Evolutionary conservation across 2,888 invertebrate species (phyloP).

Genomic region (Tridacna gigas): DNA sequence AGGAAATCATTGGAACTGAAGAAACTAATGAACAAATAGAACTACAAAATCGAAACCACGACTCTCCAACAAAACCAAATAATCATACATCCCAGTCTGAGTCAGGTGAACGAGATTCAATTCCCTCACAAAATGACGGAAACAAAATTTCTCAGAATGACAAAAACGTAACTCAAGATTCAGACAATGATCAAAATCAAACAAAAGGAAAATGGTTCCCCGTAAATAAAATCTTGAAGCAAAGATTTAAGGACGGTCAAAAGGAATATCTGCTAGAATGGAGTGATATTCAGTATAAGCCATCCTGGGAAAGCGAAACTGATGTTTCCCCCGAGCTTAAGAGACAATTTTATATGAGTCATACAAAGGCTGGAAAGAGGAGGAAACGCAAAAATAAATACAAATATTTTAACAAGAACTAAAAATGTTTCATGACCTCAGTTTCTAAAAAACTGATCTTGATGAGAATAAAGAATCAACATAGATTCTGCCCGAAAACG

Average conservation of each 20-base stretch:
- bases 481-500: background rate
- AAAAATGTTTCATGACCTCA: background rate
- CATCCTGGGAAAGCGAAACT: constrained; percentile 26
- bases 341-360: constrained; percentile 25
- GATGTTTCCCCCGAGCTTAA: constrained; percentile 33
- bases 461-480: background rate
- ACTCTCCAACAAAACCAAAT: too few relatives aligned
- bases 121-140: too few relatives aligned
- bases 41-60: too few relatives aligned
- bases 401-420: background rate
- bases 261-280: constrained; percentile 37
- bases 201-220: constrained; percentile 19
- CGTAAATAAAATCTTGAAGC: constrained; percentile 30
- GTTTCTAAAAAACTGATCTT: background rate
- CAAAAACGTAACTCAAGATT: background rate
- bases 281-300: constrained; percentile 13
- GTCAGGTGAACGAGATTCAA: too few relatives aligned
- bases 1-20: too few relatives aligned
- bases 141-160: too few relatives aligned
- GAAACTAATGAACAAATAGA: too few relatives aligned
- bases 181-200: background rate
- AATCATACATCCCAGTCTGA: too few relatives aligned
- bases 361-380: constrained; percentile 13
- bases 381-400: background rate
- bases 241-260: constrained; percentile 15